Percentiles rank a stretch among this genome's conserved stretches.
Evolutionary conservation across 2,888 invertebrate species (phyloP).

Genomic region (Neria commutata): DNA sequence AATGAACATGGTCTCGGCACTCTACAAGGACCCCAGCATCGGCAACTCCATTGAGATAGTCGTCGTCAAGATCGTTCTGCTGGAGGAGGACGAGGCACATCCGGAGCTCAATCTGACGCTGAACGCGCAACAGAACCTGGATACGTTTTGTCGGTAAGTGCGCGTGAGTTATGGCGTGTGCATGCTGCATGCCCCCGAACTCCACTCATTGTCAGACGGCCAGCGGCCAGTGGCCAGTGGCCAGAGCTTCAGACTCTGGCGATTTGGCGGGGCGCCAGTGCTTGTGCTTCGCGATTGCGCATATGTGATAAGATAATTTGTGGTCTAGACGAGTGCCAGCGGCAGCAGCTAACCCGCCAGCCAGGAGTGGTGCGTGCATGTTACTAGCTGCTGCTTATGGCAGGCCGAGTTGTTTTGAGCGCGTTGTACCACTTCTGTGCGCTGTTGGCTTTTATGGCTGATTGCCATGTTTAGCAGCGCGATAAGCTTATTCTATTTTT

Average conservation of each 20-base stretch:
- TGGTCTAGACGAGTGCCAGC: slow-evolving; percentile 28
- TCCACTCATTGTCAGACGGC: neutral
- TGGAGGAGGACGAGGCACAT: slow-evolving; percentile 66
- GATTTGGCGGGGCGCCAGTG: neutral
- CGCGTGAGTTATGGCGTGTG: slow-evolving; percentile 41
- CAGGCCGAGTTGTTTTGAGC: neutral
- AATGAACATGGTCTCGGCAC: slow-evolving; percentile 89
- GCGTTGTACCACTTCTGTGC: neutral
- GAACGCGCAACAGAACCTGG: slow-evolving; percentile 82
- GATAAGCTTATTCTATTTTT: too few relatives aligned
- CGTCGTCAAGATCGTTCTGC: slow-evolving; percentile 82
- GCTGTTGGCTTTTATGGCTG: neutral
- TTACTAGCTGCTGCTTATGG: neutral
- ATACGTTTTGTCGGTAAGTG: slow-evolving; percentile 84
- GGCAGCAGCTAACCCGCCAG: slow-evolving; percentile 13
- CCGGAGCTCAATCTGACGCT: slow-evolving; percentile 75
- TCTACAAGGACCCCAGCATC: slow-evolving; percentile 87
- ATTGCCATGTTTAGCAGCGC: too few relatives aligned
- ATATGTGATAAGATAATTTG: slow-evolving; percentile 32
- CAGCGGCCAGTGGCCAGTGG: neutral
- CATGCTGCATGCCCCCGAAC: neutral
- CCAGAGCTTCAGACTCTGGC: neutral
- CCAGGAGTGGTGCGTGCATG: neutral
- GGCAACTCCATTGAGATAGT: slow-evolving; percentile 90
- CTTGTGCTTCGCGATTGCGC: slow-evolving; percentile 22